A percentile compares a stretch with the other conserved stretches of the same genome.
phyloP scores from a whole-genome alignment of 2,797 vertebrate species.

The Melanogrammus aeglefinus region DNA sequence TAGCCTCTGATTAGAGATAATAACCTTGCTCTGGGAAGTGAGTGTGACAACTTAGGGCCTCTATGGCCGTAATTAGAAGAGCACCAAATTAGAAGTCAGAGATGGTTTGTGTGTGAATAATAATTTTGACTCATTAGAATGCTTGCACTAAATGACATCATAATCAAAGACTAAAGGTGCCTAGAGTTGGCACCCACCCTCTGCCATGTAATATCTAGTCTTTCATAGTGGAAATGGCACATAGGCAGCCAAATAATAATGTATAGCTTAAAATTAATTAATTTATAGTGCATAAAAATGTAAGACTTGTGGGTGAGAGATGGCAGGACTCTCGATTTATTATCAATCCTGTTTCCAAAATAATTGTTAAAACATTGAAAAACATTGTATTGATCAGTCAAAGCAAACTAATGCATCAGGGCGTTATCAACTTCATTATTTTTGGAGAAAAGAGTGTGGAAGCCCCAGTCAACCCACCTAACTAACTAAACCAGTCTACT shows the following conservation, averaged over 20 bases:
- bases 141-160: slow-evolving; percentile 44
- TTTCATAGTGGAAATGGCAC: neutral
- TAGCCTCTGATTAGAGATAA: slow-evolving; percentile 52
- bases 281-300: neutral
- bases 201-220: neutral
- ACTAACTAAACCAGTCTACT: no score
- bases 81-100: slow-evolving; percentile 60
- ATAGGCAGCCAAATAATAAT: neutral
- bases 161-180: slow-evolving; percentile 30
- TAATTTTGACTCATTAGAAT: slow-evolving; percentile 65
- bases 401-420: neutral
- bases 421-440: neutral
- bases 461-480: neutral
- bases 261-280: neutral
- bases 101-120: slow-evolving; percentile 34
- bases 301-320: neutral
- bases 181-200: neutral
- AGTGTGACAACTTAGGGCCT: slow-evolving; percentile 54
- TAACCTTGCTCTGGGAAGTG: slow-evolving; percentile 64
- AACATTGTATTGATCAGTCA: neutral
- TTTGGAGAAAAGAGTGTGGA: neutral
- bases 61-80: slow-evolving; percentile 70
- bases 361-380: neutral
- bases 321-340: neutral
- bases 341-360: neutral